These are phyloP conservation scores for Drosophila trapezifrons DNA, from an alignment of 1,140 invertebrate species.

Conservation along the genomic window DNA sequence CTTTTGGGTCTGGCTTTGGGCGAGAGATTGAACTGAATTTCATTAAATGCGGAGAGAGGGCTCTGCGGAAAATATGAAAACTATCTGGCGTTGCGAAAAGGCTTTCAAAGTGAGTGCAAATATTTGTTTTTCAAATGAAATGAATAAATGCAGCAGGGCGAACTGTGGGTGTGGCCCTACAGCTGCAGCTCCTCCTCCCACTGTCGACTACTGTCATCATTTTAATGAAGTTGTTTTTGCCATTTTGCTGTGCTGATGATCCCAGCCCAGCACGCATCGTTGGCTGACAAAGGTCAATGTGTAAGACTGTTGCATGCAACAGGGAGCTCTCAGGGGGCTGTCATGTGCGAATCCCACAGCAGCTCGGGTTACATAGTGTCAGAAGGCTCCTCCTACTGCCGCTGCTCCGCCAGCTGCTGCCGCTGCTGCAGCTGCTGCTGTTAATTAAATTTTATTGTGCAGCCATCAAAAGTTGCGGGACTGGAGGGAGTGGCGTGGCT, in stretches of 20 bases:
- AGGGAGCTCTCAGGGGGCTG: conserved; percentile 38
- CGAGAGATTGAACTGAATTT: conserved; percentile 49
- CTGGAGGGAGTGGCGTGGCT: not conserved
- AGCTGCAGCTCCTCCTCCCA: not conserved
- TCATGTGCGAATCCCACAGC: conserved; percentile 24
- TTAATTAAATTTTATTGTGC: conserved; percentile 77
- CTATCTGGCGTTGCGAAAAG: conserved; percentile 25
- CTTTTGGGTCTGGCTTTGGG: conserved; percentile 8
- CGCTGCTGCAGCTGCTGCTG: conserved; percentile 24
- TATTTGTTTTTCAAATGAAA: conserved; percentile 78
- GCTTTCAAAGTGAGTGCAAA: conserved; percentile 55
- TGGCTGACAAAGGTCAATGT: conserved; percentile 60
- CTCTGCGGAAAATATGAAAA: conserved; percentile 60
- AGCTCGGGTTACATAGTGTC: conserved; percentile 14
- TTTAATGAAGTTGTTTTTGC: conserved; percentile 71
- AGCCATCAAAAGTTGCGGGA: conserved; percentile 54
- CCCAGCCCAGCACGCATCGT: conserved; percentile 19
- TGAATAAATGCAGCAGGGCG: conserved; percentile 56
- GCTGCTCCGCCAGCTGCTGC: conserved; percentile 26
- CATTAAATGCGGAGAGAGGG: conserved; percentile 42
- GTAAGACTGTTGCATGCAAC: conserved; percentile 42
- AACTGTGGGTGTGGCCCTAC: not conserved
- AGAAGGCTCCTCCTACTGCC: conserved; percentile 1
- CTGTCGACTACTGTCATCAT: conserved; percentile 25
- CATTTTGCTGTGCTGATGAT: conserved; percentile 9